A percentile compares a stretch with the other conserved stretches of the same genome.
Evolutionary conservation across 1,140 invertebrate species (phyloP).

Genomic region (Cryptotermes secundus): DNA sequence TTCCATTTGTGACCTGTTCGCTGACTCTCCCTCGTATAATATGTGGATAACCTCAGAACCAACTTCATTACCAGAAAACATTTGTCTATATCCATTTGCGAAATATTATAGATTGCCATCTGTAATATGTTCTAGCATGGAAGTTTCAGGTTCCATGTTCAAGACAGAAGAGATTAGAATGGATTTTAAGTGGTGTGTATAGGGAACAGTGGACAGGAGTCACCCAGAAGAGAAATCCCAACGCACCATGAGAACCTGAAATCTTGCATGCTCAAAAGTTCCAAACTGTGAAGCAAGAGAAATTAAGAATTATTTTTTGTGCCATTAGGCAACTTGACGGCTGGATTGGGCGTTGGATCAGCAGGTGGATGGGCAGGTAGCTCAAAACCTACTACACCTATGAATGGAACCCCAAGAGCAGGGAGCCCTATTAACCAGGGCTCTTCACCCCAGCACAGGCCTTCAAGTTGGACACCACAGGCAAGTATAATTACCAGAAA

Average conservation of each 20-base stretch:
- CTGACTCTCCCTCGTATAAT: too few species aligned
- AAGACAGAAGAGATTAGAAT: too few species aligned
- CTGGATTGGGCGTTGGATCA: conserved; percentile 22
- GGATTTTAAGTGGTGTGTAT: too few species aligned
- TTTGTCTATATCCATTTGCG: too few species aligned
- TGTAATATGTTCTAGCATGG: too few species aligned
- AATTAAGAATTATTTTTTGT: conserved; percentile 20
- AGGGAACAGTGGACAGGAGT: too few species aligned
- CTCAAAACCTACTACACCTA: conserved; percentile 37
- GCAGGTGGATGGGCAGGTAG: conserved; percentile 15
- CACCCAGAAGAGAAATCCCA: too few species aligned
- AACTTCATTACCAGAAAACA: too few species aligned
- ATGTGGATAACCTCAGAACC: too few species aligned
- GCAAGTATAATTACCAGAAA: background rate
- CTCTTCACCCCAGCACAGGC: conserved; percentile 31
- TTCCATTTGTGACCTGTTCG: too few species aligned
- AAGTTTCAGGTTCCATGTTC: too few species aligned
- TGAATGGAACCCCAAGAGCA: conserved; percentile 32
- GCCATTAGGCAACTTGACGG: conserved; percentile 23
- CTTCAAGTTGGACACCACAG: conserved; percentile 21
- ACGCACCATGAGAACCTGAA: background rate
- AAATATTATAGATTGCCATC: too few species aligned
- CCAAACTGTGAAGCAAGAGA: background rate
- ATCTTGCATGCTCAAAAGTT: background rate
- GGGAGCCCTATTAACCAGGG: conserved; percentile 28